Percentiles rank a stretch among this genome's conserved stretches.
These are phyloP conservation scores for Acipenser oxyrinchus DNA, from an alignment of 2,797 vertebrate genomes.

Conservation along the genomic window DNA sequence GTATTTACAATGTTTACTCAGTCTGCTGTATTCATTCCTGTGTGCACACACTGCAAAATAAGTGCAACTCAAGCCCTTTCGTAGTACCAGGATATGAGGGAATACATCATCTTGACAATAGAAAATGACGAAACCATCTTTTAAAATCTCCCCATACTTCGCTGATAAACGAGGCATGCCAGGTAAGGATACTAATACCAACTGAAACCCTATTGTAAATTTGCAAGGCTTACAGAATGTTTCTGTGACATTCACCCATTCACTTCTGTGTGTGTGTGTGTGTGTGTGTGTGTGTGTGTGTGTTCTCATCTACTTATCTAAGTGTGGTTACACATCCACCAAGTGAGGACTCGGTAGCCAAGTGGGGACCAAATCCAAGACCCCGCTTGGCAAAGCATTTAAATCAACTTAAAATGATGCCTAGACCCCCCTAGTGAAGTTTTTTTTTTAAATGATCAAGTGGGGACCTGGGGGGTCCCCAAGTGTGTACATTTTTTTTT, in stretches of 20 bases:
- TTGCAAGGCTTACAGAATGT: slow-evolving; percentile 14
- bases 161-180: slow-evolving; percentile 38
- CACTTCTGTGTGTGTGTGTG: slow-evolving; percentile 9
- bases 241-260: background rate
- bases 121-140: slow-evolving; percentile 38
- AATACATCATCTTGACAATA: slow-evolving; percentile 37
- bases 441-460: too few species aligned
- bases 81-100: slow-evolving; percentile 23
- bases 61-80: slow-evolving; percentile 35
- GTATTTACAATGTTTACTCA: slow-evolving; percentile 20
- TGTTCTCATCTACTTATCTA: too few species aligned
- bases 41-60: slow-evolving; percentile 27
- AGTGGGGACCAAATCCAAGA: too few species aligned
- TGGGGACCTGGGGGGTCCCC: too few species aligned
- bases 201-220: slow-evolving; percentile 25
- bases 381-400: too few species aligned
- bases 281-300: background rate
- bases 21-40: slow-evolving; percentile 29
- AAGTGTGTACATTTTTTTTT: too few species aligned
- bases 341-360: too few species aligned
- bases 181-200: slow-evolving; percentile 27
- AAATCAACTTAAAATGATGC: too few species aligned
- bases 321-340: too few species aligned
- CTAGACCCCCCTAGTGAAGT: too few species aligned
- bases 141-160: slow-evolving; percentile 32